Evolutionary conservation across 2,888 invertebrate species (phyloP).

Genomic region (Ectropis crepuscularia): DNA sequence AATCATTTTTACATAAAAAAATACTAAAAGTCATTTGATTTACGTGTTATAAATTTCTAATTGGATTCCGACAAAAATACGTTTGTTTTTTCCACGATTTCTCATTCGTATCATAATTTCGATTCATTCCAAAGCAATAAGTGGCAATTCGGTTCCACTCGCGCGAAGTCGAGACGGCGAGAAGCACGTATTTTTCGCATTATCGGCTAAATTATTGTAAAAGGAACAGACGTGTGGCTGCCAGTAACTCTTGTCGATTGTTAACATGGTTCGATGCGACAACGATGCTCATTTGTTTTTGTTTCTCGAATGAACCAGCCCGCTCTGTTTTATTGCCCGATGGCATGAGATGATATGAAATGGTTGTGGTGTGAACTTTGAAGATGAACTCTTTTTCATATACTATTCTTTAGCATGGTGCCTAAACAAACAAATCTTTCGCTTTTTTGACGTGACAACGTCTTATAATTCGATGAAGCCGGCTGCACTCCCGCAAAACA

Average conservation of each 20-base stretch:
- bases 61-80: constrained; percentile 1
- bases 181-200: constrained; percentile 82
- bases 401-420: not conserved
- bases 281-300: constrained; percentile 20
- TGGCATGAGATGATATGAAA: constrained; percentile 1
- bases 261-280: constrained; percentile 32
- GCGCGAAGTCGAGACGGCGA: constrained; percentile 68
- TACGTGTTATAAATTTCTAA: constrained; percentile 4
- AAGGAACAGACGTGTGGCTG: constrained; percentile 75
- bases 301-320: constrained; percentile 4
- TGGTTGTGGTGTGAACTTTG: not conserved
- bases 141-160: constrained; percentile 73
- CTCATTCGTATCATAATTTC: constrained; percentile 65
- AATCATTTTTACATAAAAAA: not conserved
- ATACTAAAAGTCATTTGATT: not conserved
- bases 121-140: constrained; percentile 74
- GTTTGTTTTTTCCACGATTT: constrained; percentile 12
- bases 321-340: constrained; percentile 1
- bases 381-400: not conserved
- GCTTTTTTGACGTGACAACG: too few species aligned
- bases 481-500: too few species aligned
- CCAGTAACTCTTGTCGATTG: constrained; percentile 53
- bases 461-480: too few species aligned
- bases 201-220: constrained; percentile 82
- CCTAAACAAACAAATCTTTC: too few species aligned